phyloP scores from a whole-genome alignment of 1,140 invertebrate species.

The Leptopilina clavipes region DNA sequence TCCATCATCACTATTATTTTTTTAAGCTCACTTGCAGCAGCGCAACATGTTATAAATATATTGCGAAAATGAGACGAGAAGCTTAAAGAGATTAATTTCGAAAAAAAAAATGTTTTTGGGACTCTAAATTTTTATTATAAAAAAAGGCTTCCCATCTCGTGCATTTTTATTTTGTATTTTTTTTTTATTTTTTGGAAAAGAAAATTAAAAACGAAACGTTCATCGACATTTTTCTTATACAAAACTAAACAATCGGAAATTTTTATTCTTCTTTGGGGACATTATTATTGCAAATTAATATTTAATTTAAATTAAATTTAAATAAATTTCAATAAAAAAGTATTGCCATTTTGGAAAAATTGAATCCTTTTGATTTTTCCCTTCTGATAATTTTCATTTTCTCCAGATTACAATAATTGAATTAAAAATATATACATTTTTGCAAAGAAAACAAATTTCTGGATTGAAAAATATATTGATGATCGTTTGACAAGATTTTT shows the following conservation, averaged over 20 bases:
- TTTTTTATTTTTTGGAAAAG: neutral
- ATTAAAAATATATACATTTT: too few species aligned
- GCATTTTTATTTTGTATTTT: slow-evolving; percentile 15
- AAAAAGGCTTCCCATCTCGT: neutral
- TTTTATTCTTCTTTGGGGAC: too few species aligned
- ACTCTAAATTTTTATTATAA: neutral
- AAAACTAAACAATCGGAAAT: neutral
- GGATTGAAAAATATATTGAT: too few species aligned
- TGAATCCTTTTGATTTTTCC: neutral
- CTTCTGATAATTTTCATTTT: too few species aligned
- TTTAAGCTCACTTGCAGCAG: neutral
- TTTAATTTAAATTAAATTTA: too few species aligned
- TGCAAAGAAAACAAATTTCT: too few species aligned
- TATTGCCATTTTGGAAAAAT: neutral
- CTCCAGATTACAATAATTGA: too few species aligned
- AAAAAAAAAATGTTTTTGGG: neutral
- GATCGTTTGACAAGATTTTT: too few species aligned
- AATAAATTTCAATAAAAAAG: too few species aligned
- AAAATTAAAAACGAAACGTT: slow-evolving; percentile 7
- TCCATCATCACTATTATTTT: neutral
- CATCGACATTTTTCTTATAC: neutral
- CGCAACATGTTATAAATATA: neutral
- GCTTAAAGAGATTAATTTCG: neutral
- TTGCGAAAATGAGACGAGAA: slow-evolving; percentile 1
- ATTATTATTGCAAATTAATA: too few species aligned